These are phyloP conservation scores for Ceuthmochares aereus DNA, from an alignment of 2,113 vertebrate genomes.

Conservation along the genomic window DNA sequence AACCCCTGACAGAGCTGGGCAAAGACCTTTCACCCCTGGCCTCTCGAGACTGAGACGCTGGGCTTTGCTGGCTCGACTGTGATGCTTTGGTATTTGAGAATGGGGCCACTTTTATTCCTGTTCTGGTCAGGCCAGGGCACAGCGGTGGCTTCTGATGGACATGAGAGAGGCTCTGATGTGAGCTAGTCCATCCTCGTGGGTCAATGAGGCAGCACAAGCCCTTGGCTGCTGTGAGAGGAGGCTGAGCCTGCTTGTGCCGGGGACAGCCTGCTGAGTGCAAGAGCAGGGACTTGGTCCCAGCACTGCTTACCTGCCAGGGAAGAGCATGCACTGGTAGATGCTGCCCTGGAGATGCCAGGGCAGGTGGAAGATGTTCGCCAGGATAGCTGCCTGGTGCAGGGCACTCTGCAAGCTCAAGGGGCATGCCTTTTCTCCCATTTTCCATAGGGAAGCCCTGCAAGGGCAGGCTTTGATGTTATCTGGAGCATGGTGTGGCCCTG, in stretches of 20 bases:
- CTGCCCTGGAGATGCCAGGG: not conserved
- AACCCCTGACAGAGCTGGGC: not conserved
- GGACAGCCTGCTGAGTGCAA: not conserved
- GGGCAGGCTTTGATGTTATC: not conserved
- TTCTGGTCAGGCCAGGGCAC: not conserved
- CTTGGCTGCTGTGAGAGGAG: not conserved
- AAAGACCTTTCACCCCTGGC: not conserved
- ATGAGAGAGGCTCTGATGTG: not conserved
- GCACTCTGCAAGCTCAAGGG: not conserved
- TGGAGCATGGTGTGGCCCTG: not conserved
- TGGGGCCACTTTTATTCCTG: no score
- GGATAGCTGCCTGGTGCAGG: not conserved
- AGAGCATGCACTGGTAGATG: not conserved
- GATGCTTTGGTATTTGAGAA: not conserved
- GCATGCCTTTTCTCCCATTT: not conserved
- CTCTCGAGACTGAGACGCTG: rapidly evolving
- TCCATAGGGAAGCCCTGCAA: not conserved
- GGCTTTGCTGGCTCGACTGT: not conserved
- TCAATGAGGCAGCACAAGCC: not conserved
- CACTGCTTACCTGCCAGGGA: not conserved
- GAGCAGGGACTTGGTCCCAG: rapidly evolving
- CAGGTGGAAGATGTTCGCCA: rapidly evolving
- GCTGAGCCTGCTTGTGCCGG: not conserved
- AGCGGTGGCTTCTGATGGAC: not conserved
- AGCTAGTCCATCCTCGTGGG: not conserved